These are phyloP conservation scores for Anguilla anguilla DNA, from an alignment of 2,797 vertebrate species.

Conservation along the genomic window DNA sequence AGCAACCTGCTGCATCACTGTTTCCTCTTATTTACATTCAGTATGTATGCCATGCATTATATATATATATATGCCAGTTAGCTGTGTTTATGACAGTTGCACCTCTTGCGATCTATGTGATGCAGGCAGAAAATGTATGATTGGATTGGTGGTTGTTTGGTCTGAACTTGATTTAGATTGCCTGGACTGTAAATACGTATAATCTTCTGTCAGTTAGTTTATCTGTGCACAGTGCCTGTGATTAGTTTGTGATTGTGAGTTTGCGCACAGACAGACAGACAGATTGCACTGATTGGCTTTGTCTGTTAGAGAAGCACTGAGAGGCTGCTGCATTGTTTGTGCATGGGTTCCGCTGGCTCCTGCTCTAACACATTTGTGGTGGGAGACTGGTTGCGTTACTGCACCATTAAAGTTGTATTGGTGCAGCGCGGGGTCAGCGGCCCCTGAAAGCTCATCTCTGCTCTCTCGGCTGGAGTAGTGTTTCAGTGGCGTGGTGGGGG, in stretches of 20 bases:
- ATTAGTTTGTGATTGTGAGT: not conserved
- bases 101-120: not conserved
- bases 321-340: not conserved
- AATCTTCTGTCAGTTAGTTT: not conserved
- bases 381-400: conserved; percentile 43
- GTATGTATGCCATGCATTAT: too few species aligned
- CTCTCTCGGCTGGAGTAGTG: conserved; percentile 35
- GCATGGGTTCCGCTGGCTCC: not conserved
- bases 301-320: not conserved
- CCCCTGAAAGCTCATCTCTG: conserved; percentile 52
- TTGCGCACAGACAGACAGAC: not conserved
- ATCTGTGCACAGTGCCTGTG: not conserved
- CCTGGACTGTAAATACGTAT: not conserved
- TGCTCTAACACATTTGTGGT: conserved; percentile 26
- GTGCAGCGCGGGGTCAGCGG: conserved; percentile 18
- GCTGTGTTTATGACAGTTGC: not conserved
- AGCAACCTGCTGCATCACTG: too few species aligned
- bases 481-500: conserved; percentile 34
- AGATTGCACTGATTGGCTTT: not conserved
- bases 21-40: too few species aligned
- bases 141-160: not conserved
- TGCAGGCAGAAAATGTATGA: not conserved
- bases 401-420: conserved; percentile 60
- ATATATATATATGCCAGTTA: not conserved
- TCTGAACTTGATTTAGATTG: not conserved